Evolutionary conservation across 2,113 vertebrate species (phyloP), one percentile per base, ranked within the genome.

Genomic region (Chrysemys picta): DNA sequence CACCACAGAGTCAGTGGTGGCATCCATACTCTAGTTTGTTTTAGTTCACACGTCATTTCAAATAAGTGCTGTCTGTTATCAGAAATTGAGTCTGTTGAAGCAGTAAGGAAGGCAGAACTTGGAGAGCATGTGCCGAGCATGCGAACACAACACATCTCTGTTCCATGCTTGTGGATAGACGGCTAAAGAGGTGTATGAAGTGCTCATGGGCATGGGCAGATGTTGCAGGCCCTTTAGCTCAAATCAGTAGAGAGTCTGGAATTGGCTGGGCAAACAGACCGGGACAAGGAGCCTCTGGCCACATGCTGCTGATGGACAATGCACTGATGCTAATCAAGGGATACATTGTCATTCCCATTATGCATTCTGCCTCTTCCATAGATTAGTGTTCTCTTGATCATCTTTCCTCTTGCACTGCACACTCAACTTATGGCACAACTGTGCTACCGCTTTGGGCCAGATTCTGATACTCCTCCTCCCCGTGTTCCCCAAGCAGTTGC

Each of bases 251-350:
- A 80, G 91, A 94, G 95, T 94, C 5, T 2, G 85, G 10, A 9
- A 57, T 10, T 57, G 10, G 57, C 0, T 0, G 91, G 89, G 80
- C 80, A 79, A 94, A 84, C 88, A 89, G 87, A 88, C 94, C 65
- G 0, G 0, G 89, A 91, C 85, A 89, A 88, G 87, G 3, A 0
- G 91, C 95, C 89, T 65, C 81, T 85, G 81, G 96, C 93, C 92
- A 86, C 93, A 91, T 94, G 92, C 94, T 97, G 92, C 89, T 90
- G 92, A 96, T 92, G 84, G 84, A 94, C 80, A 93, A 82, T 0
- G 0, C 49, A 92, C 95, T 96, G 96, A 90, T 89, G 94, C 91
- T 97, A 96, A 96, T 95, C 91, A 96, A 94, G 89, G 42, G 75
- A 95, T 91, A 12, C 0, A 53, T 29, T 96, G 82, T 84, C 89